Percentiles rank a stretch among this genome's conserved stretches.
Evolutionary conservation across 2,797 vertebrate species (phyloP).

Genomic region (Microtus californicus): DNA sequence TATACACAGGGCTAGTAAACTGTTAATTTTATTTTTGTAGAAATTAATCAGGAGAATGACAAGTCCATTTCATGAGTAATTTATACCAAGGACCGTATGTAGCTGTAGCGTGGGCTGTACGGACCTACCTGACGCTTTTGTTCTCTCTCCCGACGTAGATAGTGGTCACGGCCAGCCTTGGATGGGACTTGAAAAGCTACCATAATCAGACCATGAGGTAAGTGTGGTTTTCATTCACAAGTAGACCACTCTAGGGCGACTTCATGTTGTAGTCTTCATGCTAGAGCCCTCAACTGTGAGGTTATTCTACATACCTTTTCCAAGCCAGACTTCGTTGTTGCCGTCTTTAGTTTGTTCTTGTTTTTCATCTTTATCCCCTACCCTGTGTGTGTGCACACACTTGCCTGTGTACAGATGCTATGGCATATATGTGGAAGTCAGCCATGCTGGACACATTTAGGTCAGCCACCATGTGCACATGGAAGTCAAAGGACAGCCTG

Average conservation of each 20-base stretch:
- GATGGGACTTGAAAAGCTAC: slow-evolving; percentile 84
- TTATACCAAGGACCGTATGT: background rate
- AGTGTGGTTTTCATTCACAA: slow-evolving; percentile 69
- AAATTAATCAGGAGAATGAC: slow-evolving; percentile 34
- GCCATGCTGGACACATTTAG: no score
- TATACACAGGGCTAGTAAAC: slow-evolving; percentile 26
- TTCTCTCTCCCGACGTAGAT: slow-evolving; percentile 83
- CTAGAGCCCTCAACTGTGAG: background rate
- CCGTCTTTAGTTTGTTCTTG: background rate
- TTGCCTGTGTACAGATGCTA: background rate
- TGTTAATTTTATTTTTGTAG: slow-evolving; percentile 46
- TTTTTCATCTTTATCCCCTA: background rate
- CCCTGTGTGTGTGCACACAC: background rate
- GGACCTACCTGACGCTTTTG: slow-evolving; percentile 49
- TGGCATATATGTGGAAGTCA: background rate
- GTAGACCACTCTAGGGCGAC: background rate
- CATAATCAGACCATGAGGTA: slow-evolving; percentile 88
- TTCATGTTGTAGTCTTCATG: background rate
- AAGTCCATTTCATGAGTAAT: background rate
- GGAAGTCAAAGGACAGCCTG: background rate
- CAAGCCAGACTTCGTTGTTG: background rate
- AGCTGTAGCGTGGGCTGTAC: background rate
- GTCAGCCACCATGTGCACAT: background rate
- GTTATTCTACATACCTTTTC: background rate
- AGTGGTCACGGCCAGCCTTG: slow-evolving; percentile 81